Evolutionary conservation across 2,113 vertebrate species (phyloP), one percentile per base, ranked within the genome.

Genomic region (Rana temporaria): DNA sequence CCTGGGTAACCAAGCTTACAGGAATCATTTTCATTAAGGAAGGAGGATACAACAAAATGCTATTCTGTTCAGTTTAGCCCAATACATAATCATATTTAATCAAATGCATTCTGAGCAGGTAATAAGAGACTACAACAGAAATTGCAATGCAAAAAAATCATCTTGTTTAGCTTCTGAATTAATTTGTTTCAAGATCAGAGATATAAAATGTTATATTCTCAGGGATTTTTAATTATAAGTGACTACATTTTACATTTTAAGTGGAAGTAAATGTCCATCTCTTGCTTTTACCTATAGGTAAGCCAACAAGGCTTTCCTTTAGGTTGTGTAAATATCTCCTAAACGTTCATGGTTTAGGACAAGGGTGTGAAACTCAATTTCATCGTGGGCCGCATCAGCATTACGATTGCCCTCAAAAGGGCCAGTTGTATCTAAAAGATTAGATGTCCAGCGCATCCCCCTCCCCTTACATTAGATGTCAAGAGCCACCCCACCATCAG

Each of bases 51-150:
- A 76, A 68, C 74, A 76, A 83, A 83, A 59, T 60, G 64, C 34
- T 60, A 68, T 68, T 83, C 81, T 83, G 63, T 83, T 83, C 81
- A 76, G 32, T 83, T 83, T 83, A 76, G 56, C 64, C 81, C 62
- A 68, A 68, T 75, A 60, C 63, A 76, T 83, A 83, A 83, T 83
- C 81, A 68, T 68, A 34, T 72, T 52, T 83, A 76, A 83, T 83
- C 81, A 76, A 83, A 83, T 83, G 72, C 81, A 83, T 83, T 83
- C 72, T 76, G 81, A 67, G 81, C 81, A 83, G 81, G 81, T 83
- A 83, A 83, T 83, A 83, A 76, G 81, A 68, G 71, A 83, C 22
- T 76, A 83, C 72, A 83, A 83, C 63, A 83, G 72, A 59, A 83
- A 83, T 83, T 83, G 63, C 81, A 75, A 68, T 76, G 63, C 81